Conservation (phyloP, 1,140 invertebrate genomes). For the Leptestheria dahalacensis region DNA sequence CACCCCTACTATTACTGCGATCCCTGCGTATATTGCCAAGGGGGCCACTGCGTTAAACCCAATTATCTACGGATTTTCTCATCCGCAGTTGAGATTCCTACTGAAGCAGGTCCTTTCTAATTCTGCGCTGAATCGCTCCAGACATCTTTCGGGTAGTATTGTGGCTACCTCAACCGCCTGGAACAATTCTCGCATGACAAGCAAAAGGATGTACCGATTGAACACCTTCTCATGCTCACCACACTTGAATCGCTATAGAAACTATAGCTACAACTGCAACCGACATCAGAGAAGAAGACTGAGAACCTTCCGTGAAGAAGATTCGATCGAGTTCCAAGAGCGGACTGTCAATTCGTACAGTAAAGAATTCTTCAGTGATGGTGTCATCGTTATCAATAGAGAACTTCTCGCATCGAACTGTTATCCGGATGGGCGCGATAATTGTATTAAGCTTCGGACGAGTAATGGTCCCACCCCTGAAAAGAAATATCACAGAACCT, state of each 20-base stretch:
- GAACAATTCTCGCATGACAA: not conserved
- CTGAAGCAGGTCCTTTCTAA: slow-evolving; percentile 20
- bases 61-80: slow-evolving; percentile 32
- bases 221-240: not conserved
- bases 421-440: too few species aligned
- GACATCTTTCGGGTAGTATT: not conserved
- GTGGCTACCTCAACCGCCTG: not conserved
- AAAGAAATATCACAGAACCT: too few species aligned
- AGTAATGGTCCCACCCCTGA: too few species aligned
- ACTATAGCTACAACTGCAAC: not conserved
- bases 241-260: not conserved
- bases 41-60: slow-evolving; percentile 32
- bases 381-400: not conserved
- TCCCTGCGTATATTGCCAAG: slow-evolving; percentile 33
- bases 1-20: slow-evolving; percentile 27
- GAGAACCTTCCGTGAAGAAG: not conserved
- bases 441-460: too few species aligned
- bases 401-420: too few species aligned
- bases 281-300: not conserved
- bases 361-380: not conserved
- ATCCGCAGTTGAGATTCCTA: slow-evolving; percentile 27
- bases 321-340: not conserved
- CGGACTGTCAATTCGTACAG: not conserved
- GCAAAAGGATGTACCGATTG: not conserved
- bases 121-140: not conserved